Conservation (phyloP, 2,113 vertebrate genomes). For the Zingel zingel region DNA sequence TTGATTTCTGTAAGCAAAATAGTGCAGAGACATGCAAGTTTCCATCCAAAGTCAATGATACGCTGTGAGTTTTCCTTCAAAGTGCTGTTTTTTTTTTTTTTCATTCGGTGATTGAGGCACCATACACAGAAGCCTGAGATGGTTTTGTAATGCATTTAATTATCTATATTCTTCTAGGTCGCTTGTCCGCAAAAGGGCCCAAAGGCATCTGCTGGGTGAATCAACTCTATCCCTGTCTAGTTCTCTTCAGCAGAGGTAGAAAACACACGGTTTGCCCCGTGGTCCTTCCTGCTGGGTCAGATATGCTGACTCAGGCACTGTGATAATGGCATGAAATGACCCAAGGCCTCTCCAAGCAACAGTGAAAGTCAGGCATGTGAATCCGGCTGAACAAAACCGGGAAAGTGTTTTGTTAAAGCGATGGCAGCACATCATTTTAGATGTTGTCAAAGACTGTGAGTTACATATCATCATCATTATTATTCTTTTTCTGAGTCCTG, state of each 20-base stretch:
- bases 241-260: slow-evolving; percentile 61
- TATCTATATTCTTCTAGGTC: slow-evolving; percentile 35
- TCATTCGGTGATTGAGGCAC: slow-evolving; percentile 29
- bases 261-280: slow-evolving; percentile 53
- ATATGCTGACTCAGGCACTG: slow-evolving; percentile 66
- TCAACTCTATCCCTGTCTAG: slow-evolving; percentile 57
- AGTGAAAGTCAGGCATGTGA: slow-evolving; percentile 55
- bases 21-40: slow-evolving; percentile 21
- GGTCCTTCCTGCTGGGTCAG: slow-evolving; percentile 68
- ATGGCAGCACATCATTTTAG: neutral
- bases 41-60: slow-evolving; percentile 42
- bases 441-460: slow-evolving; percentile 3
- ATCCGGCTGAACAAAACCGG: slow-evolving; percentile 9
- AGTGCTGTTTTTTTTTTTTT: neutral
- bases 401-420: neutral
- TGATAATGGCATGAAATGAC: slow-evolving; percentile 63
- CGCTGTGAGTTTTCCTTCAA: slow-evolving; percentile 18
- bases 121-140: slow-evolving; percentile 38
- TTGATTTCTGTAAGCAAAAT: slow-evolving; percentile 25
- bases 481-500: slow-evolving; percentile 13
- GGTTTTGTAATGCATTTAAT: slow-evolving; percentile 62
- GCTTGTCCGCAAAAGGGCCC: slow-evolving; percentile 36
- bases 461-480: slow-evolving; percentile 18
- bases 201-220: slow-evolving; percentile 75
- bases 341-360: slow-evolving; percentile 57